phyloP scores from a whole-genome alignment of 2,113 vertebrate species.

The Datnioides undecimradiatus region DNA sequence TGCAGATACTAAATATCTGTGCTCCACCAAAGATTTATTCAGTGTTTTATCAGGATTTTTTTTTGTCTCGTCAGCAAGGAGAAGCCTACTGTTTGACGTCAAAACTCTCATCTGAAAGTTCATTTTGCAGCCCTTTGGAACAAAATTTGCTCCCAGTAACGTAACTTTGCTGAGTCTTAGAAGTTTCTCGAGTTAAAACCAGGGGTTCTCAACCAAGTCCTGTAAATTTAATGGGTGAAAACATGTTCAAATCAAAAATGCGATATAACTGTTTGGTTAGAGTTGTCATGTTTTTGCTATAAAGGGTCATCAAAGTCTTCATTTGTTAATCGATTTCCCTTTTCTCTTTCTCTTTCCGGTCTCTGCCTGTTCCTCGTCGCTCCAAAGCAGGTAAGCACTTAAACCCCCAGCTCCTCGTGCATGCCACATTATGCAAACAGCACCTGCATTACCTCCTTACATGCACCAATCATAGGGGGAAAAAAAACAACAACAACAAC shows the following conservation, averaged over 20 bases:
- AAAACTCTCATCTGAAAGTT: neutral
- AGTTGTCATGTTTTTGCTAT: neutral
- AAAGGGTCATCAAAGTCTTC: neutral
- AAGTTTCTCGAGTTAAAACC: neutral
- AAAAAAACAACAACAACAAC: too few species aligned
- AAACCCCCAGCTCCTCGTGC: neutral
- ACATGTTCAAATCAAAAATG: too few species aligned
- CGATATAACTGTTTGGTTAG: too few species aligned
- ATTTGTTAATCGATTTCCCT: conserved; percentile 62
- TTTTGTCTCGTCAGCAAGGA: neutral
- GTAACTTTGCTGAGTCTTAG: neutral
- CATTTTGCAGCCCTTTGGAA: neutral
- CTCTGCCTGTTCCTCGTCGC: conserved; percentile 12
- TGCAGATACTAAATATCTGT: conserved; percentile 2
- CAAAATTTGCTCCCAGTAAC: too few species aligned
- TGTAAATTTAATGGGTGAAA: too few species aligned
- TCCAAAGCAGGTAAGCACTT: conserved; percentile 83
- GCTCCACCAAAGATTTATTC: neutral
- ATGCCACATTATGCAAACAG: conserved; percentile 54
- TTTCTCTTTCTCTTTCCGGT: conserved; percentile 44
- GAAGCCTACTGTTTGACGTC: neutral
- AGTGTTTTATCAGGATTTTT: neutral
- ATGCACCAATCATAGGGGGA: conserved; percentile 7
- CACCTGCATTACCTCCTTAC: conserved; percentile 37
- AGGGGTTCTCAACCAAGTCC: neutral